Evolutionary conservation across 2,888 invertebrate genomes (phyloP), one percentile per base, ranked within the genome.

Genomic region (Loripinus fragilis): DNA sequence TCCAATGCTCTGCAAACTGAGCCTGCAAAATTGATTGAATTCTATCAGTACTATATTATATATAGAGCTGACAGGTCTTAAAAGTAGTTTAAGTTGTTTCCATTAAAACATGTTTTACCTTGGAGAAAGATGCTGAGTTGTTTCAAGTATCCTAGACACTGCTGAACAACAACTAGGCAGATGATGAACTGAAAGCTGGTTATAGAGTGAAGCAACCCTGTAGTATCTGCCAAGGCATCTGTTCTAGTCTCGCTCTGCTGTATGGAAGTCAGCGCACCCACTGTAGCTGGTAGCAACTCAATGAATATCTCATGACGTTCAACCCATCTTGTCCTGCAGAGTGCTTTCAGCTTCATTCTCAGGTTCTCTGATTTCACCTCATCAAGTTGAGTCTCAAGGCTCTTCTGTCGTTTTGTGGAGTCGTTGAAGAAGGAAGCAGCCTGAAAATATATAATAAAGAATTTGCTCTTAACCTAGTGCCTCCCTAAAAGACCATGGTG

Each of bases 241-340:
- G 50, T 7, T 50, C 50, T 15, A 5, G 20, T 50, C n/a, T 50
- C 50, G 5, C n/a, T 50, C 20, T 23, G 10, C 7, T 7, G 10
- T 7, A 15, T 15, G 20, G 17, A 7, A 10, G 10, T n/a, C 50
- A 50, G 23, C 15, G 50, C 50, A 23, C 68, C 72, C 25, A 72
- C 64, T 25, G 50, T 60, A 20, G 72, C 76, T 42, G 76, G 76
- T 15, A 76, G 71, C 25, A 71, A 71, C 35, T 76, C 71, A n/a
- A 48, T 48, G 30, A 76, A 71, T n/a, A 71, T 30, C 48, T 50
- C 50, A 74, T 78, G 68, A 7, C 75, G 45, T 50, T 79, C 71
- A 8, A 79, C 69, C 72, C 72, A 71, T 35, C 71, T 45, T n/a
- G 74, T 78, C 50, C 74, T 55, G 48, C 72, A 66, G 30, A 67